Conservation (phyloP, 1,140 invertebrate genomes). For the Cotesia typhae region DNA sequence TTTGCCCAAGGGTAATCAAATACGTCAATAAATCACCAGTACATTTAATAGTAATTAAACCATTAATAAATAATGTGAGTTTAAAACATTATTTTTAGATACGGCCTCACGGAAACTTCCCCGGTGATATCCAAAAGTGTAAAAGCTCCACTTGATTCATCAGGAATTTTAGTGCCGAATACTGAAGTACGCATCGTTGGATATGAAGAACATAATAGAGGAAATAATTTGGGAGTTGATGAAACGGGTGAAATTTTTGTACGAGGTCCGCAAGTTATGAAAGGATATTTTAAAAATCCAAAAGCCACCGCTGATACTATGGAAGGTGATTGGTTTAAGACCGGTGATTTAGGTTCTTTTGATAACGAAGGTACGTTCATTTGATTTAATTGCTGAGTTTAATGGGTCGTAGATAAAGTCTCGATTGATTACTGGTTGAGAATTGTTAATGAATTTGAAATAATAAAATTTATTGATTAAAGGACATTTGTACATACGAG, state of each 20-base stretch:
- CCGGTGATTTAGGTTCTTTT: constrained; percentile 78
- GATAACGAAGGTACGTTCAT: constrained; percentile 51
- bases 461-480: constrained; percentile 48
- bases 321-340: constrained; percentile 77
- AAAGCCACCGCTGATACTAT: constrained; percentile 66
- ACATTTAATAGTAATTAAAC: constrained; percentile 36
- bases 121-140: constrained; percentile 58
- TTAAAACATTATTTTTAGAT: constrained; percentile 47
- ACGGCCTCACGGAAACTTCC: constrained; percentile 74
- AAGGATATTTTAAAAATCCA: constrained; percentile 68
- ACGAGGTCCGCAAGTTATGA: constrained; percentile 55
- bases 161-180: constrained; percentile 72
- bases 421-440: too few relatives aligned
- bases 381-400: constrained; percentile 65
- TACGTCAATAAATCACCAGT: background rate
- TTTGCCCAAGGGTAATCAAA: constrained; percentile 59
- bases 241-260: constrained; percentile 49
- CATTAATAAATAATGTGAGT: constrained; percentile 6
- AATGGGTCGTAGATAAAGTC: constrained; percentile 50
- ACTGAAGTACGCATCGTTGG: constrained; percentile 57
- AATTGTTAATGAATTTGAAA: too few relatives aligned
- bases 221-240: constrained; percentile 42
- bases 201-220: constrained; percentile 8
- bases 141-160: constrained; percentile 39
- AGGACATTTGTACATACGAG: constrained; percentile 63